Percentiles rank a stretch among this genome's conserved stretches.
Conservation (phyloP, 2,888 invertebrate genomes). For the Scaptomyza caliginosa region DNA sequence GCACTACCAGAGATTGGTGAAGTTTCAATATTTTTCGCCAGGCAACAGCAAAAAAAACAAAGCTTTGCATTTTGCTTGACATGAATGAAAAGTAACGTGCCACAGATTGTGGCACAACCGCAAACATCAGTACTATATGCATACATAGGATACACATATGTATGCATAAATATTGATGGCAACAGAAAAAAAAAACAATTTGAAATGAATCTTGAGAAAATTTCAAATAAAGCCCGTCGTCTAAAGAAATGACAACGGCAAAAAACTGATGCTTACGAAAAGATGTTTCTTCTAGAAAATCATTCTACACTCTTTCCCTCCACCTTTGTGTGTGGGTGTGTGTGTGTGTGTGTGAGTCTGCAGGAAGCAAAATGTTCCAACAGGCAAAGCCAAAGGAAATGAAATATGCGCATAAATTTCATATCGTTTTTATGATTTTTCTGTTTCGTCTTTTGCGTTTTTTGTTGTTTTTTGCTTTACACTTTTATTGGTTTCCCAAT, state of each 20-base stretch:
- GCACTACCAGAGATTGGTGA: not conserved
- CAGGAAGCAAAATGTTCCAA: conserved; percentile 30
- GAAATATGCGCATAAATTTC: conserved; percentile 79
- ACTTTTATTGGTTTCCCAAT: conserved; percentile 71
- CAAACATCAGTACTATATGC: conserved; percentile 16
- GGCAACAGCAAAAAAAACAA: not conserved
- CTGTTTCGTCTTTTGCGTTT: conserved; percentile 47
- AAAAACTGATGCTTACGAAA: conserved; percentile 25
- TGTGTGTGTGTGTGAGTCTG: not conserved
- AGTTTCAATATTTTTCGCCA: not conserved
- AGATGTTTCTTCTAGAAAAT: conserved; percentile 11
- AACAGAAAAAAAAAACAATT: conserved; percentile 9
- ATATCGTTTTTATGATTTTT: conserved; percentile 78
- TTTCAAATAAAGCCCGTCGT: conserved; percentile 46
- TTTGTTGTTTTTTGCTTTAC: conserved; percentile 43
- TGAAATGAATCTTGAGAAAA: conserved; percentile 45
- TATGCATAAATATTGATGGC: conserved; percentile 20
- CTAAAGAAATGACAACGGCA: conserved; percentile 27
- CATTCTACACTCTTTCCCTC: not conserved
- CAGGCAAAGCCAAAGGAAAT: conserved; percentile 65
- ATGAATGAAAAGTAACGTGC: conserved; percentile 12
- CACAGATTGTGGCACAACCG: not conserved
- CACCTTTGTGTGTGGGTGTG: not conserved
- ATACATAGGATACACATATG: conserved; percentile 1
- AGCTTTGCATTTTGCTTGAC: too few relatives aligned